These are phyloP conservation scores for Clarias pachynema DNA, from an alignment of 2,797 vertebrate genomes.

Conservation along the genomic window DNA sequence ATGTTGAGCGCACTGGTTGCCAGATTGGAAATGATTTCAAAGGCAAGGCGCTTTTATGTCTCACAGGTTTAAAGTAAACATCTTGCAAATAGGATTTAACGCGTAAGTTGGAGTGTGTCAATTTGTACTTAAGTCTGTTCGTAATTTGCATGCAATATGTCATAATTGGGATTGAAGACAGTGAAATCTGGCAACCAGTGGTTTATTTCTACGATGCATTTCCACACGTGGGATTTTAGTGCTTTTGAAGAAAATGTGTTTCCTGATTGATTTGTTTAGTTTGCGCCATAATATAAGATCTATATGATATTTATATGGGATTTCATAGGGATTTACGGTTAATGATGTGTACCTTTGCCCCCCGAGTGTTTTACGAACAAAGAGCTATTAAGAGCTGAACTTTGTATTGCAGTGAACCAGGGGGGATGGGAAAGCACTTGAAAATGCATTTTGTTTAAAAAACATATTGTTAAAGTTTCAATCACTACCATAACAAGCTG, in stretches of 20 bases:
- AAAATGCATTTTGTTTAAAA: neutral
- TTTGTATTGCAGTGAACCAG: slow-evolving; percentile 38
- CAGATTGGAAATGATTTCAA: neutral
- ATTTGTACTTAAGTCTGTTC: neutral
- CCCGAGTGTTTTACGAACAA: slow-evolving; percentile 61
- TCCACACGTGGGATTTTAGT: slow-evolving; percentile 17
- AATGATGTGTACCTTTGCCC: slow-evolving; percentile 54
- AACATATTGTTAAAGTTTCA: neutral
- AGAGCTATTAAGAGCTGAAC: slow-evolving; percentile 64
- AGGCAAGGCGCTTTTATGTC: neutral
- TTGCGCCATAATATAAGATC: neutral
- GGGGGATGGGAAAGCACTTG: slow-evolving; percentile 25
- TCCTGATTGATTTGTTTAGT: neutral
- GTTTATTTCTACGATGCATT: neutral
- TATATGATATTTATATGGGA: neutral
- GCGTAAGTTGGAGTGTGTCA: neutral
- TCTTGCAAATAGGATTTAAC: neutral
- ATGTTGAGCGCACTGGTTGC: neutral
- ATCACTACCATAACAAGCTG: neutral
- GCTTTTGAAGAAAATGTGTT: neutral
- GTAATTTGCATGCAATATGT: neutral
- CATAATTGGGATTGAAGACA: neutral
- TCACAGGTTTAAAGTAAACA: neutral
- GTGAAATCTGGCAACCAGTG: neutral
- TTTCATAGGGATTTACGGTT: slow-evolving; percentile 35